These are phyloP conservation scores for Erebia ligea DNA, from an alignment of 2,888 invertebrate genomes.

Conservation along the genomic window DNA sequence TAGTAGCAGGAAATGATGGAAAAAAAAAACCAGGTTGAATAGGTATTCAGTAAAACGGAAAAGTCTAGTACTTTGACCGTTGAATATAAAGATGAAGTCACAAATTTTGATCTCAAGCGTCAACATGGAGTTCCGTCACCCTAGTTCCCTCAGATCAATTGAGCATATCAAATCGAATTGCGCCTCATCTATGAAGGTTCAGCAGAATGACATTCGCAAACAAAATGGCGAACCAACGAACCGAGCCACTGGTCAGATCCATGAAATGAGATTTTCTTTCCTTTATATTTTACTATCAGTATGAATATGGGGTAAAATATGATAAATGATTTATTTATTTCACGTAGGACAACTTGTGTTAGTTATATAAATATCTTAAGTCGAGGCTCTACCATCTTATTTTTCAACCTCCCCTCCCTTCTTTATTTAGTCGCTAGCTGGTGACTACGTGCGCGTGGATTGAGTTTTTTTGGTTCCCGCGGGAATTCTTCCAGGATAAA, in stretches of 20 bases:
- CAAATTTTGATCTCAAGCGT: conserved; percentile 5
- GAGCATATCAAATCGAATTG: conserved; percentile 55
- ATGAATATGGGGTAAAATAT: conserved; percentile 24
- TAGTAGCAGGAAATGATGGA: no score
- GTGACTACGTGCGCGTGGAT: no score
- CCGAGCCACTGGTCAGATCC: conserved; percentile 47
- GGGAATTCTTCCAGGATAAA: no score
- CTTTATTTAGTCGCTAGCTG: no score
- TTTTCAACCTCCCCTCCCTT: no score
- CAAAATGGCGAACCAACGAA: conserved; percentile 60
- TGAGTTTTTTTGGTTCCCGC: no score
- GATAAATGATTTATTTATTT: not conserved
- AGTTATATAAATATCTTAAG: no score
- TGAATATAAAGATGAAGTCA: not conserved
- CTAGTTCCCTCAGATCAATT: conserved; percentile 40
- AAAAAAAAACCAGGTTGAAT: no score
- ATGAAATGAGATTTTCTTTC: conserved; percentile 34
- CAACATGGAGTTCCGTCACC: conserved; percentile 13
- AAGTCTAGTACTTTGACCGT: no score
- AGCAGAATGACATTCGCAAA: conserved; percentile 53
- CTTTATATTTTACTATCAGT: conserved; percentile 31
- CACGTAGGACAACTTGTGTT: no score
- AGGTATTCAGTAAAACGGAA: no score
- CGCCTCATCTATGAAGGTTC: conserved; percentile 48
- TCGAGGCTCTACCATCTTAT: no score